Percentiles rank a stretch among this genome's conserved stretches.
Evolutionary conservation across 2,797 vertebrate species (phyloP).

Genomic region (Sternotherus odoratus): DNA sequence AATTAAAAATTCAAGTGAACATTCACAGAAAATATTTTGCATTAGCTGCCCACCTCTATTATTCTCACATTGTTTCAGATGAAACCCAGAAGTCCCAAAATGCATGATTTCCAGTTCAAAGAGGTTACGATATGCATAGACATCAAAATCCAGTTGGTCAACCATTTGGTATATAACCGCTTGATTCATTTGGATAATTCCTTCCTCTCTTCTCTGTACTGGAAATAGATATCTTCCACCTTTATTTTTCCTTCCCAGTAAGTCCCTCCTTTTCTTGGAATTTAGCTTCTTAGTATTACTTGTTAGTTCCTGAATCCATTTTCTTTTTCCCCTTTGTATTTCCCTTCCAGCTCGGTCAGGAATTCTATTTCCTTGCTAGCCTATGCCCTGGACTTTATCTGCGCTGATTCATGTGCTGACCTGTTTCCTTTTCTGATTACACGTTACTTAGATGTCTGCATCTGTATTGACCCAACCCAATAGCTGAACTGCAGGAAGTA

Average conservation of each 20-base stretch:
- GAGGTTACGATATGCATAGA: background rate
- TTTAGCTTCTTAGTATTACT: constrained; percentile 36
- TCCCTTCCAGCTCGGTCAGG: constrained; percentile 33
- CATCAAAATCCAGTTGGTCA: background rate
- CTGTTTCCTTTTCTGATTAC: constrained; percentile 67
- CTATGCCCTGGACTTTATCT: constrained; percentile 29
- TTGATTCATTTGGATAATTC: background rate
- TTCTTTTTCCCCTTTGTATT: constrained; percentile 36
- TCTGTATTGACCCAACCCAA: constrained; percentile 32
- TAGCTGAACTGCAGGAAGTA: background rate
- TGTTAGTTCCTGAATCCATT: constrained; percentile 11
- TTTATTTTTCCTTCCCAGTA: constrained; percentile 54
- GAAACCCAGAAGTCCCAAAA: background rate
- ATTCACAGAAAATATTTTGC: background rate
- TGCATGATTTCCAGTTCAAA: background rate
- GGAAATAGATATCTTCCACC: background rate
- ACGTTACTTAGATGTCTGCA: constrained; percentile 18
- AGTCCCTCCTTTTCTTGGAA: constrained; percentile 40
- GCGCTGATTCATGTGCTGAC: constrained; percentile 53
- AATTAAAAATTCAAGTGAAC: background rate
- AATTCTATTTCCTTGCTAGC: constrained; percentile 9
- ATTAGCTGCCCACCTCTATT: background rate
- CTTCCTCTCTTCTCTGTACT: background rate
- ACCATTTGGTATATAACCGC: constrained; percentile 8
- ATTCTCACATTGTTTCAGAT: accelerated